These are phyloP conservation scores for Drosophila saltans DNA, from an alignment of 1,140 invertebrate species.

Conservation along the genomic window DNA sequence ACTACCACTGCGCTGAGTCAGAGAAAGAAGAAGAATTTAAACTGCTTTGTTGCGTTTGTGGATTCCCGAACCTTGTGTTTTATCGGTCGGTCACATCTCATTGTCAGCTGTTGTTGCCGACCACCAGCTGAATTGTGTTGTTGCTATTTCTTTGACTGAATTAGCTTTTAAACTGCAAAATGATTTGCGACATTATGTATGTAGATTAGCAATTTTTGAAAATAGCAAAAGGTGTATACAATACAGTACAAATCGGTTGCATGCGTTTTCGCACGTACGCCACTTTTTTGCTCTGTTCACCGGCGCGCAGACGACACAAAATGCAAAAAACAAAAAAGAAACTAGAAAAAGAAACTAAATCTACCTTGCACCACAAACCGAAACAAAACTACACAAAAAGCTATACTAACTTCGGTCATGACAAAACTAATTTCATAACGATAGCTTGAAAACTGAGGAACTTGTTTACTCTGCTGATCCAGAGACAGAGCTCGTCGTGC, in stretches of 20 bases:
- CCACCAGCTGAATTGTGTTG: conserved; percentile 15
- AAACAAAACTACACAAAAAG: conserved; percentile 30
- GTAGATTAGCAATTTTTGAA: conserved; percentile 42
- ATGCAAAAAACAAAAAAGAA: conserved; percentile 29
- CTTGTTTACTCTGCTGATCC: too few species aligned
- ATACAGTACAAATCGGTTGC: conserved; percentile 64
- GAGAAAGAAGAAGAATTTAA: background rate
- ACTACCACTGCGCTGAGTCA: conserved; percentile 11
- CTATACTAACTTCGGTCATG: background rate
- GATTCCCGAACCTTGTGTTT: background rate
- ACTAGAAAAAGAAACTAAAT: conserved; percentile 14
- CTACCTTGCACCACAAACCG: conserved; percentile 7
- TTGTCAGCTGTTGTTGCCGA: conserved; percentile 16
- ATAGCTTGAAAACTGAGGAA: too few species aligned
- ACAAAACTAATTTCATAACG: too few species aligned
- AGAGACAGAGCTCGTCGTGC: too few species aligned
- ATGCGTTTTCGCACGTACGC: conserved; percentile 83
- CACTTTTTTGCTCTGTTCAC: conserved; percentile 50
- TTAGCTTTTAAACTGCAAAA: conserved; percentile 28
- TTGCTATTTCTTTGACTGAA: conserved; percentile 6
- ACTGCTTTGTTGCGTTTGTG: background rate
- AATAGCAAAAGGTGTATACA: conserved; percentile 25
- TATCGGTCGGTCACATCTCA: conserved; percentile 13
- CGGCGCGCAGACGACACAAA: conserved; percentile 44
- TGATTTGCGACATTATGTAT: background rate